Base-by-base conservation (phyloP, 2,113 vertebrate species). In the Tringa solitaria region DNA sequence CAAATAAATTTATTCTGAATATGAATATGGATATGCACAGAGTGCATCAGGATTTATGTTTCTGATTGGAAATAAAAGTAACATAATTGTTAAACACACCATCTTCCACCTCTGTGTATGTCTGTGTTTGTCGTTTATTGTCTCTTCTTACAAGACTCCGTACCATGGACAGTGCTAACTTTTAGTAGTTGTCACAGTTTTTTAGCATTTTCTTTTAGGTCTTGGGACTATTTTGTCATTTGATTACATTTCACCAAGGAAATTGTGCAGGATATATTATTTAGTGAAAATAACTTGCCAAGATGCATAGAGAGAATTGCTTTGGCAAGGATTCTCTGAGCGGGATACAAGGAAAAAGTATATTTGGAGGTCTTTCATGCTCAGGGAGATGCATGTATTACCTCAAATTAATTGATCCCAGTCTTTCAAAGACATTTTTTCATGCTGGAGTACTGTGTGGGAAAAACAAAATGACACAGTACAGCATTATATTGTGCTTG, bases 371-470 rank as follows among this genome's bases (percentile, higher is more conserved):
- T 67, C 59, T 87, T 65, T 69, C 11, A 21, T 91, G 33, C 53
- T 84, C 17, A 33, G 41, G 45, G 59, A 93, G 28, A 67, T 78
- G 43, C 13, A 64, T 37, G 22, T 67, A 45, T 88, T 87, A 57
- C 46, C 57, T 76, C 78, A 93, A 95, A 89, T 93, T 12, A 93
- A 90, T 95, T 84, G 41, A 91, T 96, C 30, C 37, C 21, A 45
- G 6, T 30, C 64, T 86, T 37, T 88, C 48, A 87, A 93, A 92
- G 41, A 14, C 27, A 73, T 88, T 96, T 96, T 87, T 84, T 91
- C 51, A 23, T 74, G 18, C 30, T 95, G 41, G 32, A 87, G 76
- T 61, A 88, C 10, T n/a, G n/a, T n/a, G 15, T 75, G 75, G 70
- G 37, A 93, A 94, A 89, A 83, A 76, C 46, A 54, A 92, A 89